Conservation (phyloP, 2,888 invertebrate genomes). For the Luffia ferchaultella region DNA sequence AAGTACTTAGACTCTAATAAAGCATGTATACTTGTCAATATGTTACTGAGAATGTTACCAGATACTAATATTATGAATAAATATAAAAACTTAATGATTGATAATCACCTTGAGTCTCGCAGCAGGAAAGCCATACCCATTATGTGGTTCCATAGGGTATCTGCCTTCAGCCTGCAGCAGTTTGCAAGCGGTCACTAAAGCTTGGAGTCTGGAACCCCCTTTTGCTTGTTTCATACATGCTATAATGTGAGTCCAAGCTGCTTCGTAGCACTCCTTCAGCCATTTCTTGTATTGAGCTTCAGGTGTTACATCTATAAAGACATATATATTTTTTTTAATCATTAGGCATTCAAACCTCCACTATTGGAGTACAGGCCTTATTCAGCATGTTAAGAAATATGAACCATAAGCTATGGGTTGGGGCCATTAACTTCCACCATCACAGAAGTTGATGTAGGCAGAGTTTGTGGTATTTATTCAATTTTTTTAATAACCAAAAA, state of each 20-base stretch:
- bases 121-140: constrained; percentile 71
- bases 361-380: too few relatives aligned
- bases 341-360: neutral
- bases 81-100: too few relatives aligned
- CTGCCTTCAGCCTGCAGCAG: constrained; percentile 77
- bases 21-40: too few relatives aligned
- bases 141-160: constrained; percentile 64
- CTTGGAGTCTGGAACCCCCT: constrained; percentile 62
- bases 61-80: neutral
- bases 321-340: neutral
- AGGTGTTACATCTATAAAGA: constrained; percentile 43
- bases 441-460: too few relatives aligned
- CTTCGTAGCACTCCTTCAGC: constrained; percentile 75
- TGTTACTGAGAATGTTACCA: neutral
- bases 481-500: too few relatives aligned
- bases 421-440: too few relatives aligned
- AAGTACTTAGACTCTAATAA: too few relatives aligned
- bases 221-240: constrained; percentile 63
- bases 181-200: constrained; percentile 77
- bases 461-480: too few relatives aligned
- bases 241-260: constrained; percentile 67
- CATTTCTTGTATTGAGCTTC: constrained; percentile 73
- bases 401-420: too few relatives aligned
- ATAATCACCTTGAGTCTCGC: constrained; percentile 66
- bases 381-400: too few relatives aligned